These are phyloP conservation scores for Orthosia cruda DNA, from an alignment of 2,888 invertebrate species.

Conservation along the genomic window DNA sequence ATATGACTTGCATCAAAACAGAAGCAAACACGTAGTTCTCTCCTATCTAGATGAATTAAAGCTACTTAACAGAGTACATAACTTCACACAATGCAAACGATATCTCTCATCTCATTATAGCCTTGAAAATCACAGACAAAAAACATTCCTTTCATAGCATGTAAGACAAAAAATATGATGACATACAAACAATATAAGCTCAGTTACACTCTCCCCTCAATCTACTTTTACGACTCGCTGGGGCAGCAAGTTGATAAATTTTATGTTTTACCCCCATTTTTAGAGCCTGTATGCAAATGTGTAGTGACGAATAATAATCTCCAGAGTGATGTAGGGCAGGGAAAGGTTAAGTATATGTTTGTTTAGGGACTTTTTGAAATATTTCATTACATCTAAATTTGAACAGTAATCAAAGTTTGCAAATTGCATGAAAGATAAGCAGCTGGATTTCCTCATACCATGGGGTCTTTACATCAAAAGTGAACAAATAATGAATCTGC, in stretches of 20 bases:
- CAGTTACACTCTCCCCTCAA: slow-evolving; percentile 43
- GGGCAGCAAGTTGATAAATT: slow-evolving; percentile 59
- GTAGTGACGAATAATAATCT: slow-evolving; percentile 54
- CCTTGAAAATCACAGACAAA: slow-evolving; percentile 21
- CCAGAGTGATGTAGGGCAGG: neutral
- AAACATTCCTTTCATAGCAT: slow-evolving; percentile 6
- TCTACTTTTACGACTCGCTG: slow-evolving; percentile 63
- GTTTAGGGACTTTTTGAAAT: neutral
- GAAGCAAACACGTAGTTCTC: too few relatives aligned
- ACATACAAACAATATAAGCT: slow-evolving; percentile 37
- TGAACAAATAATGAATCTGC: too few relatives aligned
- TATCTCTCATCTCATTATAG: neutral
- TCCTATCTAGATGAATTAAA: too few relatives aligned
- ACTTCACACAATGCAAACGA: neutral
- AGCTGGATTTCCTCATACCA: too few relatives aligned
- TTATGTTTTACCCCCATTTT: slow-evolving; percentile 57
- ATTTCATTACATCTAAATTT: neutral
- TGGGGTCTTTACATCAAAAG: too few relatives aligned
- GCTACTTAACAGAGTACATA: too few relatives aligned
- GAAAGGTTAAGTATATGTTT: neutral
- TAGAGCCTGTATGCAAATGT: slow-evolving; percentile 57
- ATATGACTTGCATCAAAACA: too few relatives aligned
- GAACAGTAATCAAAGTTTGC: too few relatives aligned
- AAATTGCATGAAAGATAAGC: too few relatives aligned
- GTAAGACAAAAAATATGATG: slow-evolving; percentile 39